Evolutionary conservation across 2,113 vertebrate genomes (phyloP), one percentile per base, ranked within the genome.

Genomic region (Lycaon pictus): DNA sequence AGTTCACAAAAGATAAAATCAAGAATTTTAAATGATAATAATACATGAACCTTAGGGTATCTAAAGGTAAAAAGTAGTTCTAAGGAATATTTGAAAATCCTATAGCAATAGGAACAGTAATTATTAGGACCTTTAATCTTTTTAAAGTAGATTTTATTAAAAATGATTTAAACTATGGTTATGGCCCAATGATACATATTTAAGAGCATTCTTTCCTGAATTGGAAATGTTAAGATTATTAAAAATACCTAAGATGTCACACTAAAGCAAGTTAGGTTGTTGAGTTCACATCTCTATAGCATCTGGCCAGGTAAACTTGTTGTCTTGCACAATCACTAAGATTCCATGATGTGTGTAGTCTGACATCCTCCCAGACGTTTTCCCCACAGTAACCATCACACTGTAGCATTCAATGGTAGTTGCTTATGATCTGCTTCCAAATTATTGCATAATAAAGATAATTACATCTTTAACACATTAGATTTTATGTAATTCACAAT

Each of bases 141-240:
- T 86, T 93, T 25, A 76, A 93, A 58, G 35, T 48, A 65, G 10
- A 16, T 72, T 63, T 95, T 88, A 88, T 84, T 88, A 63, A 89
- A 95, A 89, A 79, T 35, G 20, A 51, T 32, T 89, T 72, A 62
- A 90, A 90, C 93, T 63, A 63, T 35, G 22, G 32, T 16, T 35
- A 74, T 81, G 48, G 3, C 23, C 29, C 48, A 88, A 29, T 10
- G 67, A 60, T 53, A 27, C 56, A 0, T 91, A 81, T 93, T 88
- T 95, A 84, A 83, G 48, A 83, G 9, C 19, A 32, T 91, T 69
- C 60, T 93, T 91, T 63, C 35, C 22, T 71, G 58, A 72, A 6
- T 62, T 95, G 25, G 32, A 81, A 76, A 29, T 83, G 77, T 11
- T 51, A 22, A 48, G 15, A 11, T 48, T 10, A 69, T 76, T 91